phyloP scores from a whole-genome alignment of 2,113 vertebrate genomes.

The Merops nubicus region DNA sequence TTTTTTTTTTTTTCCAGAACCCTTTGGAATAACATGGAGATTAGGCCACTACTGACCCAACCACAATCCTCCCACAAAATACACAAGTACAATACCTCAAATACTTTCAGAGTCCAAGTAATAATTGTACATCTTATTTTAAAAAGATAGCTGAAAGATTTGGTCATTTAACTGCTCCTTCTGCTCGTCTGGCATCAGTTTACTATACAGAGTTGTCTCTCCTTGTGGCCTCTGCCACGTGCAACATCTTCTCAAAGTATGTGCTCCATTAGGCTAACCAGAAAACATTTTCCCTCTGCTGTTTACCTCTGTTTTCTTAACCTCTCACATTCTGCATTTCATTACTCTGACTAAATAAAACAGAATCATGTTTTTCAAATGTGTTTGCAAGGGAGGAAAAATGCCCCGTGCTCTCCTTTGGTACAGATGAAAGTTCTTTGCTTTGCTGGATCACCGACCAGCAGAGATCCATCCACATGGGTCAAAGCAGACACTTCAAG shows the following conservation, averaged over 20 bases:
- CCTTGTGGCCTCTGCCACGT: neutral
- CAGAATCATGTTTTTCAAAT: neutral
- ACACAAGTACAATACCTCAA: neutral
- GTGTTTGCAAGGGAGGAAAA: neutral
- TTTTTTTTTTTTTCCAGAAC: neutral
- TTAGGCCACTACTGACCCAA: neutral
- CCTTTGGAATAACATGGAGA: neutral
- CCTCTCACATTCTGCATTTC: neutral
- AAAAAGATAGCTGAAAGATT: neutral
- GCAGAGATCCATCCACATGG: neutral
- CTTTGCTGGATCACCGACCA: neutral
- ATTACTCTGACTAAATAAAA: neutral
- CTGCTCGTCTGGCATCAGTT: neutral
- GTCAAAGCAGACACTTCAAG: slow-evolving; percentile 8
- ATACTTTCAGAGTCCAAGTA: neutral
- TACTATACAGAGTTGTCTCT: neutral
- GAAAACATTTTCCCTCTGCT: slow-evolving; percentile 2
- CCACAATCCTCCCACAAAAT: neutral
- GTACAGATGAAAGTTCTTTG: neutral
- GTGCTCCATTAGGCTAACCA: neutral
- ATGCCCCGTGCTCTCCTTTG: neutral
- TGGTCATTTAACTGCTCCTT: neutral
- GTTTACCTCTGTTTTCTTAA: neutral
- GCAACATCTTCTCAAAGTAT: neutral
- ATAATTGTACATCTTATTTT: neutral